Percentiles rank a stretch among this genome's conserved stretches.
These are phyloP conservation scores for Semaprochilodus insignis DNA, from an alignment of 2,797 vertebrate species.

Conservation along the genomic window DNA sequence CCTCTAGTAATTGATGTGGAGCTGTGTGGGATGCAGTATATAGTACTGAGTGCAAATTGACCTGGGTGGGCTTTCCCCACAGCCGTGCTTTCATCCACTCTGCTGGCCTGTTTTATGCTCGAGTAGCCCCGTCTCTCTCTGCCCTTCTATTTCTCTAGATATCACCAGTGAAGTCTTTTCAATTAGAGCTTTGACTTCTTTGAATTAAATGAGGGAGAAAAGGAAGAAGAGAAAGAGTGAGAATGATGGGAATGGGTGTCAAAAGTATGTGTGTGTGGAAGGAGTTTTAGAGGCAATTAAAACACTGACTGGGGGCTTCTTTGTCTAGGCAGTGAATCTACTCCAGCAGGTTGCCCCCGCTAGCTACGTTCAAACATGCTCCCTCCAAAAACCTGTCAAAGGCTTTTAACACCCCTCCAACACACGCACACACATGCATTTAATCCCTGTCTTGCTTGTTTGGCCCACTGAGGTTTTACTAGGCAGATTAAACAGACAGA, in stretches of 20 bases:
- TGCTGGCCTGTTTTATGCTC: conserved; percentile 4
- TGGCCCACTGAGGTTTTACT: conserved; percentile 52
- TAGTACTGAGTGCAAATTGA: conserved; percentile 64
- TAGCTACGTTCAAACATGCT: not conserved
- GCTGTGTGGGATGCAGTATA: conserved; percentile 8
- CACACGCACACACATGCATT: conserved; percentile 19
- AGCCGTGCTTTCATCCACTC: not conserved
- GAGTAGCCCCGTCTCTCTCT: not conserved
- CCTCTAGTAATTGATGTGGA: not conserved
- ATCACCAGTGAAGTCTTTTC: conserved; percentile 66
- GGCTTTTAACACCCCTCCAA: conserved; percentile 6
- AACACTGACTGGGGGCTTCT: conserved; percentile 67
- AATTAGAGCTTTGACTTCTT: conserved; percentile 53
- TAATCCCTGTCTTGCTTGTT: not conserved
- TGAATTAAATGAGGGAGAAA: not conserved
- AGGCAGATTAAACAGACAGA: conserved; percentile 42
- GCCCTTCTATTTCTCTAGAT: conserved; percentile 29
- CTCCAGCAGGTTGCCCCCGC: conserved; percentile 54
- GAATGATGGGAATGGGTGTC: conserved; percentile 59
- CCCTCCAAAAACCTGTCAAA: not conserved
- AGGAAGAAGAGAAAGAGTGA: conserved; percentile 67
- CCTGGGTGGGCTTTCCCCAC: not conserved
- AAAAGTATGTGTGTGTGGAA: conserved; percentile 20
- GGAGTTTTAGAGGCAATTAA: conserved; percentile 70
- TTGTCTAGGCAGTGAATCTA: conserved; percentile 64